Percentiles rank a stretch among this genome's conserved stretches.
These are phyloP conservation scores for Tragelaphus buxtoni DNA, from an alignment of 2,113 vertebrate genomes.

Conservation along the genomic window DNA sequence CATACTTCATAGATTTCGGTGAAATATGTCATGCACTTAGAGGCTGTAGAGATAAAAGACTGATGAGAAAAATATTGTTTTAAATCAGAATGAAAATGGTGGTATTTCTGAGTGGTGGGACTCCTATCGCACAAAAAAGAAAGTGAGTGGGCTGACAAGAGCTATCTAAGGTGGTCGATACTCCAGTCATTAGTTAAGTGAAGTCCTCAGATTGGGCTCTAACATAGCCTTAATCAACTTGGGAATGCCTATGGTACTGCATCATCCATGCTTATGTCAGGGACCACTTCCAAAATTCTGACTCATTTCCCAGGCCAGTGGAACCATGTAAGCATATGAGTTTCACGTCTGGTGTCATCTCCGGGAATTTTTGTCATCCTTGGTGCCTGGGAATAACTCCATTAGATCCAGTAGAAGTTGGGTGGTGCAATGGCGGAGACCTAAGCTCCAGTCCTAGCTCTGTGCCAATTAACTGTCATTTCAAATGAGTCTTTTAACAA, in stretches of 20 bases:
- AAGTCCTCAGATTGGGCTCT: neutral
- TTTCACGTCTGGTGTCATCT: slow-evolving; percentile 32
- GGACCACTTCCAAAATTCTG: slow-evolving; percentile 51
- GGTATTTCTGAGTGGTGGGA: slow-evolving; percentile 9
- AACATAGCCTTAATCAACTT: slow-evolving; percentile 22
- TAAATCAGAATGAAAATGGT: neutral
- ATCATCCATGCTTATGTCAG: slow-evolving; percentile 31
- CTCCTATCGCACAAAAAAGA: neutral
- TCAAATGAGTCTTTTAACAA: neutral
- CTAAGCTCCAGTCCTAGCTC: neutral
- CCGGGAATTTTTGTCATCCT: slow-evolving; percentile 35
- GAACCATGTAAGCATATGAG: slow-evolving; percentile 44
- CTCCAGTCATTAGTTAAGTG: neutral
- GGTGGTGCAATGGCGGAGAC: neutral
- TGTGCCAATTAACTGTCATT: neutral
- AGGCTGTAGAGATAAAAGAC: neutral
- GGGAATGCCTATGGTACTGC: slow-evolving; percentile 13
- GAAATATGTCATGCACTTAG: neutral
- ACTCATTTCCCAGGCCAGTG: slow-evolving; percentile 48
- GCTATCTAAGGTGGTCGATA: neutral
- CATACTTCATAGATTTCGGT: neutral
- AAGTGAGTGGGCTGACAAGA: neutral
- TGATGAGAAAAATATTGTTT: neutral
- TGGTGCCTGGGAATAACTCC: neutral
- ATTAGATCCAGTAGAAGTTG: neutral